These are phyloP conservation scores for Scolopax mira DNA, from an alignment of 2,113 vertebrate genomes.

Conservation along the genomic window DNA sequence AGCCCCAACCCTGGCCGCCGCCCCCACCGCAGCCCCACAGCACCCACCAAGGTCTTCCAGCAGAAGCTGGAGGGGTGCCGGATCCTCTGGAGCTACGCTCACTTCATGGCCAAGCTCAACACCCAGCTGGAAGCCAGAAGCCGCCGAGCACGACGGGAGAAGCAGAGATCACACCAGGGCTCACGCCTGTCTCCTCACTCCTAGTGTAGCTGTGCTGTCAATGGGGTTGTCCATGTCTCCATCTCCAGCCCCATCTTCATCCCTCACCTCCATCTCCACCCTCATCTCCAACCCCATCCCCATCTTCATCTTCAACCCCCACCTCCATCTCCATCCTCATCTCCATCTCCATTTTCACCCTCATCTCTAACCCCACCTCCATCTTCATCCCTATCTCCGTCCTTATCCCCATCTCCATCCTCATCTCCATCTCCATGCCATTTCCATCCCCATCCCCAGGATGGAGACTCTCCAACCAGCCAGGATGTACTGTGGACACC, in stretches of 20 bases:
- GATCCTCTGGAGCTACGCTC: slow-evolving; percentile 23
- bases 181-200: accelerated
- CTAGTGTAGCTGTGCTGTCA: accelerated
- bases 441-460: not conserved
- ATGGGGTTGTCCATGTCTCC: not conserved
- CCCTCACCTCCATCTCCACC: not conserved
- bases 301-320: too few relatives aligned
- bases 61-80: slow-evolving; percentile 57
- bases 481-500: accelerated
- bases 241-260: too few relatives aligned
- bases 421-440: not conserved
- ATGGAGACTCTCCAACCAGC: accelerated
- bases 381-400: too few relatives aligned
- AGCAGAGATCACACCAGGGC: not conserved
- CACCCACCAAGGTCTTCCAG: not conserved
- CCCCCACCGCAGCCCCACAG: accelerated
- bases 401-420: not conserved
- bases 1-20: accelerated
- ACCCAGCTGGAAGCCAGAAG: not conserved
- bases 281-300: not conserved
- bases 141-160: not conserved
- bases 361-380: not conserved
- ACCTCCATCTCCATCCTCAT: too few relatives aligned
- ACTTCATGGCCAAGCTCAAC: slow-evolving; percentile 23
- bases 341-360: too few relatives aligned